A percentile compares a stretch with the other conserved stretches of the same genome.
These are phyloP conservation scores for Stictocephala bisonia DNA, from an alignment of 2,888 invertebrate genomes.

Conservation along the genomic window DNA sequence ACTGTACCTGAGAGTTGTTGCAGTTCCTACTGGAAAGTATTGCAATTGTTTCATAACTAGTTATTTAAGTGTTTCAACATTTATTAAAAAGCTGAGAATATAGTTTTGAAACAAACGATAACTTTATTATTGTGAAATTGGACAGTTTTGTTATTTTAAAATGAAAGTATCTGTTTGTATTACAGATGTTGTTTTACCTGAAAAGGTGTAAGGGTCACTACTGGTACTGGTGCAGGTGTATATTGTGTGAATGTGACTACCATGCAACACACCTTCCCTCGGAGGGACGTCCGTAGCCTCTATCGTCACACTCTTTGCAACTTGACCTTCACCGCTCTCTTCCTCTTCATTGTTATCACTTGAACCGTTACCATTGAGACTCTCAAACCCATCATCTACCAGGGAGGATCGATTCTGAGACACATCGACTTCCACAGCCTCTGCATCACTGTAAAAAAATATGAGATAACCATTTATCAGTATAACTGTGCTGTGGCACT, in stretches of 20 bases:
- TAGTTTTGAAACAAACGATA: too few species aligned
- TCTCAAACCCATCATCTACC: constrained; percentile 88
- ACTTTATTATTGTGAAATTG: too few species aligned
- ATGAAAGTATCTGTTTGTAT: too few species aligned
- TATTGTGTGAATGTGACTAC: not conserved
- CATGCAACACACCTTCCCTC: constrained; percentile 5
- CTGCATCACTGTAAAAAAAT: not conserved
- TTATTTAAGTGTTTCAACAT: not conserved
- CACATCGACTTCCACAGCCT: constrained; percentile 52
- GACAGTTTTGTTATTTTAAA: too few species aligned
- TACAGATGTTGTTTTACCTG: too few species aligned
- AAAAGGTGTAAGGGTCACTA: too few species aligned
- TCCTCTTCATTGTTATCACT: constrained; percentile 72
- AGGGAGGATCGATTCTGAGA: constrained; percentile 61
- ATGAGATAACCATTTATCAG: too few species aligned
- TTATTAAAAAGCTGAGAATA: not conserved
- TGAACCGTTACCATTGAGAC: constrained; percentile 84
- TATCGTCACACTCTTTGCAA: too few species aligned
- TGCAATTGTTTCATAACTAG: too few species aligned
- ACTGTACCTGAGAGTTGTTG: too few species aligned
- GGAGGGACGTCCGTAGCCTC: not conserved
- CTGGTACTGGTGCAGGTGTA: not conserved
- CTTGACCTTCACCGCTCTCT: constrained; percentile 22
- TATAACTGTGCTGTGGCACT: too few species aligned
- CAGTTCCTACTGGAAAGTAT: too few species aligned